phyloP scores from a whole-genome alignment of 2,113 vertebrate genomes.

The Protobothrops mucrosquamatus region DNA sequence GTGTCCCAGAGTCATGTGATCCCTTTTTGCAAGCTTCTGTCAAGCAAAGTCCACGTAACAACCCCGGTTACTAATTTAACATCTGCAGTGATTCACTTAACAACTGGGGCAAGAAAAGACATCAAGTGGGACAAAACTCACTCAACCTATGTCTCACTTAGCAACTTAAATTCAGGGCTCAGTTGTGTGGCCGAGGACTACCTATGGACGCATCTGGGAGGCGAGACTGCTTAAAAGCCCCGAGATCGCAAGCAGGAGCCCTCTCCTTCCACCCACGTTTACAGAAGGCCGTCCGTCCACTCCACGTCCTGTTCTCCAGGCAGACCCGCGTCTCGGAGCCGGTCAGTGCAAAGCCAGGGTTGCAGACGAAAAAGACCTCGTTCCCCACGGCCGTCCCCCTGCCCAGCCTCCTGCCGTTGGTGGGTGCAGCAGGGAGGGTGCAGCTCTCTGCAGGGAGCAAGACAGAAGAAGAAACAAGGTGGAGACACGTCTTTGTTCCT shows the following conservation, averaged over 20 bases:
- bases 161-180: not conserved
- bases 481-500: not conserved
- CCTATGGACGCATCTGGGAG: not conserved
- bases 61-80: too few species aligned
- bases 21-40: too few species aligned
- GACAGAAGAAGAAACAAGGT: accelerated
- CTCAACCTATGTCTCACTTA: too few species aligned
- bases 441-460: constrained; percentile 70
- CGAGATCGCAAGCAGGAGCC: accelerated
- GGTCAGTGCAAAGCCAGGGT: constrained; percentile 71
- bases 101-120: too few species aligned
- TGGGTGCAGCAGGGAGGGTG: constrained; percentile 61
- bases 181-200: not conserved
- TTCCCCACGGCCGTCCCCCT: constrained; percentile 68
- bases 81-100: too few species aligned
- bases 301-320: constrained; percentile 76
- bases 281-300: constrained; percentile 74
- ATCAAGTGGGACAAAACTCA: too few species aligned
- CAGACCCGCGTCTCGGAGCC: constrained; percentile 78
- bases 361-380: constrained; percentile 80
- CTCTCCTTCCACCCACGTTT: constrained; percentile 60
- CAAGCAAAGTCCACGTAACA: not conserved
- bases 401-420: constrained; percentile 77
- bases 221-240: not conserved
- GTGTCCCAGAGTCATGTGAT: not conserved